Percentiles rank a stretch among this genome's conserved stretches.
Conservation (phyloP, 2,797 vertebrate species). For the Pseudochaenichthys georgianus region DNA sequence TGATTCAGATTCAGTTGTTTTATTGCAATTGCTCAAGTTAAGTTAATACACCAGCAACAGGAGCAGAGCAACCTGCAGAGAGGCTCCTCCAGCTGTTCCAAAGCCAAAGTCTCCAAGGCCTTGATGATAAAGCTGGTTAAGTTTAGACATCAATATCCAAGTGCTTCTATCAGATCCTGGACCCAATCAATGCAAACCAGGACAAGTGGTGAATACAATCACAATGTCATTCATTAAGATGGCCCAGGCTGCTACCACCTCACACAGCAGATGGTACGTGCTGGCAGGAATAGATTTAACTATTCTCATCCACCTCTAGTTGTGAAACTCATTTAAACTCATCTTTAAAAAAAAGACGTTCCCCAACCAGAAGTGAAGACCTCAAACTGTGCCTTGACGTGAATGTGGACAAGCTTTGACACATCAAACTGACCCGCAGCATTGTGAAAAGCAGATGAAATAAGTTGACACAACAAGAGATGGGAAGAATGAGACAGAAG, state of each 20-base stretch:
- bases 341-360: slow-evolving; percentile 6
- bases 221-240: slow-evolving; percentile 37
- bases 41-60: neutral
- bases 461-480: slow-evolving; percentile 65
- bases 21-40: no score
- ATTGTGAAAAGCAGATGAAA: slow-evolving; percentile 62
- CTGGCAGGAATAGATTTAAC: slow-evolving; percentile 45
- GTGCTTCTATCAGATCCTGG: slow-evolving; percentile 23
- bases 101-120: slow-evolving; percentile 39
- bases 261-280: slow-evolving; percentile 57
- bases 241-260: slow-evolving; percentile 42
- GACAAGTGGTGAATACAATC: slow-evolving; percentile 26
- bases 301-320: slow-evolving; percentile 38
- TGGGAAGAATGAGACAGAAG: slow-evolving; percentile 59
- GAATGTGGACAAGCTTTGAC: slow-evolving; percentile 60
- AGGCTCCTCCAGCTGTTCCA: slow-evolving; percentile 11
- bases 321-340: slow-evolving; percentile 27
- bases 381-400: slow-evolving; percentile 17
- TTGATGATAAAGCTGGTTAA: slow-evolving; percentile 22
- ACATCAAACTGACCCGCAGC: slow-evolving; percentile 44
- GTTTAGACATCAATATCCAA: slow-evolving; percentile 44
- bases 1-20: no score
- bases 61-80: slow-evolving; percentile 1
- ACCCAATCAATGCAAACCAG: slow-evolving; percentile 19
- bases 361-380: slow-evolving; percentile 7